These are phyloP conservation scores for Irena cyanogastra DNA, from an alignment of 2,113 vertebrate species.

Conservation along the genomic window DNA sequence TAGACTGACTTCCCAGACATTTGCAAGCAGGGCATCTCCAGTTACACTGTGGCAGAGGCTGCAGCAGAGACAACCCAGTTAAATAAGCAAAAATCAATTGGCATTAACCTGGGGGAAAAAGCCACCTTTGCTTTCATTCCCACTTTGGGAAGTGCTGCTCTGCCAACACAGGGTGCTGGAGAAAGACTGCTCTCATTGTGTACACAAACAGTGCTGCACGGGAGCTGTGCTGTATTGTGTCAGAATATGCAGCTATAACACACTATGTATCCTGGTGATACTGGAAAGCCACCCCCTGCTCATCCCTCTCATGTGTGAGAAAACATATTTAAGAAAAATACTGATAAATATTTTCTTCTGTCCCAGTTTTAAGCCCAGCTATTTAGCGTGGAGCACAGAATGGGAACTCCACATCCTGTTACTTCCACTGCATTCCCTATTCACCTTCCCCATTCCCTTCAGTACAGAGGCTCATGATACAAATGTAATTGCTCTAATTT, in stretches of 20 bases:
- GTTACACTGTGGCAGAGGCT: background rate
- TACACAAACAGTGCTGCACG: background rate
- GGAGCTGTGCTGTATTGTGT: background rate
- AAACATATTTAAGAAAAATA: background rate
- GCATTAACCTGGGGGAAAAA: background rate
- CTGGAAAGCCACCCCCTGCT: background rate
- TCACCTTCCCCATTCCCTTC: conserved; percentile 33
- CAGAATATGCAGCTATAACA: background rate
- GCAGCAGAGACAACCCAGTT: background rate
- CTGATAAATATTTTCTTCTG: background rate
- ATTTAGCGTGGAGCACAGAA: background rate
- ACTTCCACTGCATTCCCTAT: background rate
- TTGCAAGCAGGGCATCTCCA: conserved; percentile 14
- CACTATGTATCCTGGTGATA: background rate
- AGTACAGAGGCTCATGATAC: conserved; percentile 56
- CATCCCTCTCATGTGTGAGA: background rate
- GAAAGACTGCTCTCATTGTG: background rate
- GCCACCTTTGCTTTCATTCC: background rate
- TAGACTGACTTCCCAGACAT: conserved; percentile 47
- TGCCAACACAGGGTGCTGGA: background rate
- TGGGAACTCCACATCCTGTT: background rate
- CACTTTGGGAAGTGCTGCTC: background rate
- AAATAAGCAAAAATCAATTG: conserved; percentile 22
- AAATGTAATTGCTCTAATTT: conserved; percentile 70
- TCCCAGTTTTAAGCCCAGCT: conserved; percentile 29